These are phyloP conservation scores for Phthorimaea operculella DNA, from an alignment of 1,140 invertebrate genomes.

Conservation along the genomic window DNA sequence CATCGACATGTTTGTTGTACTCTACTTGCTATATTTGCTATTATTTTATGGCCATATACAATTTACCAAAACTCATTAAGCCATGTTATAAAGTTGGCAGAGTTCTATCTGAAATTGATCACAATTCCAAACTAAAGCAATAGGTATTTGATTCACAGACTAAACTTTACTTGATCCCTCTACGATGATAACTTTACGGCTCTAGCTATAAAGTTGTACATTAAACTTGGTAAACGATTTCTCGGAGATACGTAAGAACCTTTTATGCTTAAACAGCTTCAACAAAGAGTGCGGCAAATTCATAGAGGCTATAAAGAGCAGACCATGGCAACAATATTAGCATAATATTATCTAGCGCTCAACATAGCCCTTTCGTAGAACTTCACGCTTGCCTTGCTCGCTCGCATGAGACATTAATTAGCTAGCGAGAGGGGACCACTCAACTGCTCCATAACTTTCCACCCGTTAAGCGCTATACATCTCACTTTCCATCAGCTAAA, in stretches of 20 bases:
- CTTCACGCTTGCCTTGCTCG: neutral
- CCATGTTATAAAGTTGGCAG: too few species aligned
- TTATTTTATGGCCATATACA: neutral
- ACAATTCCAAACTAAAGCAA: neutral
- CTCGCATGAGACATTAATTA: neutral
- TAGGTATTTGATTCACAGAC: slow-evolving; percentile 1
- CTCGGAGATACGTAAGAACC: too few species aligned
- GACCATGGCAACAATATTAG: neutral
- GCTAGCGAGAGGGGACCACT: neutral
- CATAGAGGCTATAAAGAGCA: neutral
- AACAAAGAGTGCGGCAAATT: neutral
- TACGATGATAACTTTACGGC: neutral
- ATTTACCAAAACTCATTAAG: neutral
- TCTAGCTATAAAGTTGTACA: too few species aligned
- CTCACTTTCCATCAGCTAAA: slow-evolving; percentile 2
- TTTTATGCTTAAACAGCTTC: neutral
- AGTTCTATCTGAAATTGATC: neutral
- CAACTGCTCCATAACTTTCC: neutral
- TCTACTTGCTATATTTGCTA: neutral
- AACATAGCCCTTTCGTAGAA: neutral
- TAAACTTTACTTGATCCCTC: slow-evolving; percentile 1
- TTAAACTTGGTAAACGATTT: too few species aligned
- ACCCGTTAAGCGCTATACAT: neutral
- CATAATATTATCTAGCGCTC: slow-evolving; percentile 1
- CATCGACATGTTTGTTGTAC: neutral